phyloP scores from a whole-genome alignment of 2,797 vertebrate genomes.

The Bradypodion ventrale region DNA sequence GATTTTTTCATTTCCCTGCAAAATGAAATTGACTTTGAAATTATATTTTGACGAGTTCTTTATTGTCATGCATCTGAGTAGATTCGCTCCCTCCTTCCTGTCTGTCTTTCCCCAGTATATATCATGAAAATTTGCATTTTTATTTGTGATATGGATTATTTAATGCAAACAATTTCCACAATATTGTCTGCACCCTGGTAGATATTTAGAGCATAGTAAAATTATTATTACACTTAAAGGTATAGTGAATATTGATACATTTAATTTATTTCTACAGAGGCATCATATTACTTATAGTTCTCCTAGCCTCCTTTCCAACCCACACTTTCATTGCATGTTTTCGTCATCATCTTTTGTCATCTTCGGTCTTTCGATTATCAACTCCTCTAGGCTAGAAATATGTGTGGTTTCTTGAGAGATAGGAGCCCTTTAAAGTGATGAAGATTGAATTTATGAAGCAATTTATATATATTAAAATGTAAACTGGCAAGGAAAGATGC shows the following conservation, averaged over 20 bases:
- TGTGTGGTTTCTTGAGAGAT: neutral
- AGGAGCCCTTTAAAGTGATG: neutral
- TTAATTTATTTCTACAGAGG: neutral
- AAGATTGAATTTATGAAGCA: too few species aligned
- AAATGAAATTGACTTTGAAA: neutral
- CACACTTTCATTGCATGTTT: neutral
- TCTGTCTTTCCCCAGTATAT: neutral
- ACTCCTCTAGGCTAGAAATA: neutral
- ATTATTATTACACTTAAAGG: neutral
- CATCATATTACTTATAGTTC: neutral
- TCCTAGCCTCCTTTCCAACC: neutral
- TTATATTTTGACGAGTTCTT: neutral
- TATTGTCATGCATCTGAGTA: neutral
- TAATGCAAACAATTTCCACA: conserved; percentile 12
- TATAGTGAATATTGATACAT: neutral
- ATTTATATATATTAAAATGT: neutral
- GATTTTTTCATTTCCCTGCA: neutral
- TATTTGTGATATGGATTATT: neutral
- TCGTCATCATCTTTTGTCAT: neutral
- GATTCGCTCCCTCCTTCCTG: neutral
- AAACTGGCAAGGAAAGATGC: conserved; percentile 1
- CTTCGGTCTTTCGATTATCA: conserved; percentile 1
- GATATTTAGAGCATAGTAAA: neutral
- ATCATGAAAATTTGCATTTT: neutral
- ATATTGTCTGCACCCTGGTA: neutral